Evolutionary conservation across 2,888 invertebrate species (phyloP).

Genomic region (Oscheius sp.): DNA sequence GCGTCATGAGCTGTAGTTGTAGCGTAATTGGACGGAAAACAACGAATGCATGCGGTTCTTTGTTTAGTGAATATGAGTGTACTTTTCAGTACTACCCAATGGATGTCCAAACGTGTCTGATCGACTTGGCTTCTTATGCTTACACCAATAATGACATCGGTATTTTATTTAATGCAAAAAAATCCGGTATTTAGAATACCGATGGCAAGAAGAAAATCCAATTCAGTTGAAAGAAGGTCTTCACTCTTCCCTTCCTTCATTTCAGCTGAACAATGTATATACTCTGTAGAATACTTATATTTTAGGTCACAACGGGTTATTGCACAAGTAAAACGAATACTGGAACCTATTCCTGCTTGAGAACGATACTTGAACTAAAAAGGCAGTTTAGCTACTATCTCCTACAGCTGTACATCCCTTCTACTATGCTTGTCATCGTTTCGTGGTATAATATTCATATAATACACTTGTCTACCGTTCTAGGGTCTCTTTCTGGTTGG

Average conservation of each 20-base stretch:
- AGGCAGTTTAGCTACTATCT: constrained; percentile 98
- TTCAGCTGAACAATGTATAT: constrained; percentile 72
- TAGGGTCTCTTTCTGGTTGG: constrained; percentile 34
- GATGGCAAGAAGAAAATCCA: constrained; percentile 90
- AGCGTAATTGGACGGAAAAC: background rate
- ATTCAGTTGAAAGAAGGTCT: constrained; percentile 83
- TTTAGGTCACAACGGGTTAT: constrained; percentile 86
- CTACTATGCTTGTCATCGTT: constrained; percentile 77
- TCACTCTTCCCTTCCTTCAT: constrained; percentile 81
- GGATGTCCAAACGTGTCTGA: constrained; percentile 91
- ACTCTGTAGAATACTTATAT: background rate
- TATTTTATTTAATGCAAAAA: no score
- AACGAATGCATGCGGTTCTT: no score
- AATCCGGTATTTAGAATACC: constrained; percentile 77
- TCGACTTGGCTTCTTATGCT: constrained; percentile 95
- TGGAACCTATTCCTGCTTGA: constrained; percentile 94
- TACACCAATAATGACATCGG: constrained; percentile 96
- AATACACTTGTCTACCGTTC: constrained; percentile 14
- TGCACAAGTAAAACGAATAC: constrained; percentile 96
- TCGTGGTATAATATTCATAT: constrained; percentile 59
- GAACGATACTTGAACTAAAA: constrained; percentile 93
- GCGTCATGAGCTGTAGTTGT: background rate
- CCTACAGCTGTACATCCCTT: constrained; percentile 98
- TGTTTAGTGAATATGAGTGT: background rate
- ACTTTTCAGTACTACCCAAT: constrained; percentile 76